These are phyloP conservation scores for Rhamphomyia laevipes DNA, from an alignment of 2,888 invertebrate species.

Conservation along the genomic window DNA sequence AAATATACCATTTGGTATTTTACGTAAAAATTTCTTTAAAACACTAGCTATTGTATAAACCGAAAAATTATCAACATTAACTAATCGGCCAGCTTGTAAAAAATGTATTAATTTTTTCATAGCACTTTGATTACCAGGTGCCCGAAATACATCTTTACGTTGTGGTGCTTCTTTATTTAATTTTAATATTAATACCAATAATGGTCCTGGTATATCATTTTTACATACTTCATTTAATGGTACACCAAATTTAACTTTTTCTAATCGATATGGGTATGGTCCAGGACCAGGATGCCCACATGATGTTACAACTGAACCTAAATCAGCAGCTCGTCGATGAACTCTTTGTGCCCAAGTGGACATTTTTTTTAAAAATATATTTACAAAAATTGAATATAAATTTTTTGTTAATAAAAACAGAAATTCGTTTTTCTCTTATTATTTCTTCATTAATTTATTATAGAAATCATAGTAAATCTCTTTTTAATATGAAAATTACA, in stretches of 20 bases:
- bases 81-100: conserved; percentile 75
- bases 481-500: too few relatives aligned
- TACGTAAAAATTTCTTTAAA: conserved; percentile 91
- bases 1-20: conserved; percentile 94
- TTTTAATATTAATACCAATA: conserved; percentile 82
- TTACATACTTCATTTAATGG: conserved; percentile 88
- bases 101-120: conserved; percentile 90
- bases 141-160: conserved; percentile 87
- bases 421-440: too few relatives aligned
- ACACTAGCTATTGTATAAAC: conserved; percentile 98
- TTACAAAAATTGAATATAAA: too few relatives aligned
- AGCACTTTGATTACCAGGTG: conserved; percentile 88
- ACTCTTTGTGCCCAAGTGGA: conserved; percentile 87
- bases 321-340: conserved; percentile 81
- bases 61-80: conserved; percentile 89
- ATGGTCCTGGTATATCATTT: conserved; percentile 86
- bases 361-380: conserved; percentile 40
- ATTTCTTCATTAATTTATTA: too few relatives aligned
- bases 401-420: too few relatives aligned
- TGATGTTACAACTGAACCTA: conserved; percentile 82
- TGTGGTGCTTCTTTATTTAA: conserved; percentile 89
- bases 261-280: conserved; percentile 71
- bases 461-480: too few relatives aligned
- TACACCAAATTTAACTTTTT: conserved; percentile 91
- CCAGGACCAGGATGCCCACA: conserved; percentile 69